Evolutionary conservation across 37 sponge, comb jelly and placozoan species (phyloP), one percentile per base, ranked within the genome.

Genomic region (Theonella swinhoei): DNA sequence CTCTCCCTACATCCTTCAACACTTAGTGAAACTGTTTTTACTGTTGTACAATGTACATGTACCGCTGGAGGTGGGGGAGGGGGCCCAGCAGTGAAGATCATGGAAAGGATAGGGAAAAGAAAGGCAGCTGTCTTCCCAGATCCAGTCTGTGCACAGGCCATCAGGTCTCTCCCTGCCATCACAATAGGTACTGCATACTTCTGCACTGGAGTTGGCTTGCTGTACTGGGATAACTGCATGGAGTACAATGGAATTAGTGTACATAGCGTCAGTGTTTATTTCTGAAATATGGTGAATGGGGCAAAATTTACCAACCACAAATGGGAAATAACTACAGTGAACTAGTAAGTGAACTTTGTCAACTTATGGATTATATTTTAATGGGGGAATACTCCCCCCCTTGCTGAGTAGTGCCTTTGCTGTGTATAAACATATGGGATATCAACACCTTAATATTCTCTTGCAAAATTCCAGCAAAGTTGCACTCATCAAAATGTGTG

Each of bases 71-170:
- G 38, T 2, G 17, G 39, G 36, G 62, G 79, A 8, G 92, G 92
- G n/a, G 95, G 95, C 4, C 99, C 99, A 54, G 67, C 62, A 0
- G 88, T 70, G 68, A 92, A 91, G 37, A 99, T 77, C 29, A 63
- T 63, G 63, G 82, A 81, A 58, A 99, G 89, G 14, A 96, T 85
- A 11, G 99, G 99, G 38, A 99, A 64, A 0, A 99, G 95, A 79
- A 96, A 99, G 47, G 99, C 99, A 14, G 99, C 99, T 33, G 99
- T 99, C 78, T 99, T 99, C 23, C 99, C 99, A 19, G 99, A 99
- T 47, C 99, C 99, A 32, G 99, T 99, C 88, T 99, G 97, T 37
- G 99, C 99, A 94, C 99, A 99, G 0, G 99, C 97, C 99, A 99
- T 99, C 74, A 99, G 88, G 80, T 99, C 99, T 33, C 99, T 80